Conservation (phyloP, 2,797 vertebrate species). For the Lithobates sylvaticus region DNA sequence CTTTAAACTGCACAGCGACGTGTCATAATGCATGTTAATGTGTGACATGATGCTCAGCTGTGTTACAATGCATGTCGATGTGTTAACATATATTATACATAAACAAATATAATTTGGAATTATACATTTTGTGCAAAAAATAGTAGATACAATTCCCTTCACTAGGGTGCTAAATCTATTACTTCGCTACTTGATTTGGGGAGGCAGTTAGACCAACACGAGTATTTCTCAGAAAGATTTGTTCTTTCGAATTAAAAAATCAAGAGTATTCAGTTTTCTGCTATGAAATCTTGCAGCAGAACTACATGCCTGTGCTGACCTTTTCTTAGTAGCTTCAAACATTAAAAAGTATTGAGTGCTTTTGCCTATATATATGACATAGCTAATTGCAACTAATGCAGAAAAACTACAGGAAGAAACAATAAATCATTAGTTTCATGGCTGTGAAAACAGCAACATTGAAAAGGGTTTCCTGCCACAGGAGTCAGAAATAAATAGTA, state of each 20-base stretch:
- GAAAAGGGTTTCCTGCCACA: slow-evolving; percentile 6
- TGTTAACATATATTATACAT: too few relatives aligned
- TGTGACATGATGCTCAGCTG: too few relatives aligned
- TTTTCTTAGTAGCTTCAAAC: slow-evolving; percentile 55
- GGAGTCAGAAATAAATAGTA: slow-evolving; percentile 11
- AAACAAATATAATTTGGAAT: too few relatives aligned
- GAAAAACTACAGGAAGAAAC: slow-evolving; percentile 9
- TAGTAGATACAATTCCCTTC: too few relatives aligned
- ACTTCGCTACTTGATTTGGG: background rate
- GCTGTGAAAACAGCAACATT: slow-evolving; percentile 11
- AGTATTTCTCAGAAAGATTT: background rate
- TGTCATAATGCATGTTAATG: too few relatives aligned
- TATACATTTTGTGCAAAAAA: too few relatives aligned
- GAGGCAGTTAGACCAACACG: background rate
- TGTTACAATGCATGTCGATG: too few relatives aligned
- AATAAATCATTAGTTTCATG: slow-evolving; percentile 32
- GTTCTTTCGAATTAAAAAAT: background rate
- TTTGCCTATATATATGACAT: background rate
- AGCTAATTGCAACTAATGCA: background rate
- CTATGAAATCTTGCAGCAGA: slow-evolving; percentile 41
- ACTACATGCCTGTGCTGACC: slow-evolving; percentile 57
- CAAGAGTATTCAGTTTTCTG: background rate
- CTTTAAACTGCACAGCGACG: too few relatives aligned
- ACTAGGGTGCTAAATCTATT: too few relatives aligned
- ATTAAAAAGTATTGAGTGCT: slow-evolving; percentile 19